Percentiles rank a stretch among this genome's conserved stretches.
These are phyloP conservation scores for Stenoptilia bipunctidactyla DNA, from an alignment of 2,888 invertebrate genomes.

Conservation along the genomic window DNA sequence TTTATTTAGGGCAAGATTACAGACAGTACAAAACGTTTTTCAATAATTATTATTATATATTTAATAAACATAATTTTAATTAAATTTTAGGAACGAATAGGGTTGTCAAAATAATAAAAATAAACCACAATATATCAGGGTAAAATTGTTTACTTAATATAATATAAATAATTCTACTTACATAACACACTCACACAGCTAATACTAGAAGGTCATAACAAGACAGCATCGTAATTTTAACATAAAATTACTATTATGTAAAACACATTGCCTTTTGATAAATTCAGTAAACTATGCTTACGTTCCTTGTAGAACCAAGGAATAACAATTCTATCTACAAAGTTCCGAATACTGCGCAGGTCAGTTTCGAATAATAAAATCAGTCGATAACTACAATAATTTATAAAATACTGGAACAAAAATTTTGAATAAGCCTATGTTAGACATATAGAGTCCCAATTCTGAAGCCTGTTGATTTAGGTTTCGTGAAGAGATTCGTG, in stretches of 20 bases:
- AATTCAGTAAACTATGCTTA: slow-evolving; percentile 28
- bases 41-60: too few relatives aligned
- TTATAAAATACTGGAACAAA: slow-evolving; percentile 48
- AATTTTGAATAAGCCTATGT: slow-evolving; percentile 10
- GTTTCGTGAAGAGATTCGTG: slow-evolving; percentile 48
- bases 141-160: slow-evolving; percentile 36
- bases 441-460: slow-evolving; percentile 57
- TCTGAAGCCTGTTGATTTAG: slow-evolving; percentile 49
- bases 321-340: slow-evolving; percentile 58
- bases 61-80: too few relatives aligned
- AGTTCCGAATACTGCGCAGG: slow-evolving; percentile 42
- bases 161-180: slow-evolving; percentile 39
- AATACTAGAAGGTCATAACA: slow-evolving; percentile 60
- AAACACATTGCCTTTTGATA: slow-evolving; percentile 29
- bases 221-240: slow-evolving; percentile 44
- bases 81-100: too few relatives aligned
- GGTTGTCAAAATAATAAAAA: too few relatives aligned
- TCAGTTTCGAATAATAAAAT: slow-evolving; percentile 56
- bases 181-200: slow-evolving; percentile 41
- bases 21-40: too few relatives aligned
- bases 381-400: slow-evolving; percentile 61
- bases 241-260: slow-evolving; percentile 44
- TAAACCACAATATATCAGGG: background rate
- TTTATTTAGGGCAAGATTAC: too few relatives aligned
- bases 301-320: slow-evolving; percentile 69